These are phyloP conservation scores for Arothron firmamentum DNA, from an alignment of 2,113 vertebrate genomes.

Conservation along the genomic window DNA sequence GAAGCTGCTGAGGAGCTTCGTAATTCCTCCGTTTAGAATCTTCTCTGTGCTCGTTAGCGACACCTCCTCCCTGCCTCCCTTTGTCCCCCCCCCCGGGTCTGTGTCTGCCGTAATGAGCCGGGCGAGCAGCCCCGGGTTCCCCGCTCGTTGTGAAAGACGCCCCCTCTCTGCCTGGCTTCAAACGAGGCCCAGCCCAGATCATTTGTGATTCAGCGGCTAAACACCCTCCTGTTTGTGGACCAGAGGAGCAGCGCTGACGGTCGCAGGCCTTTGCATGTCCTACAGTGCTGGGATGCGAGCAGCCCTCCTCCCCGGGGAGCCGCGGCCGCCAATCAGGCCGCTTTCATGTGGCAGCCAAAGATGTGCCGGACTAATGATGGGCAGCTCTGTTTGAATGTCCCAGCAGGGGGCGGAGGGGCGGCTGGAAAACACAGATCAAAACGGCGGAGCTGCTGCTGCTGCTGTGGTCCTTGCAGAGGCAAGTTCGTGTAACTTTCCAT, in stretches of 20 bases:
- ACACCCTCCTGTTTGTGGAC: constrained; percentile 7
- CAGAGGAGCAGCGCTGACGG: constrained; percentile 6
- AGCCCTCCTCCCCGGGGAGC: constrained; percentile 14
- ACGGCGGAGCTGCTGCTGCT: constrained; percentile 18
- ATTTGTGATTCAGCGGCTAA: constrained; percentile 28
- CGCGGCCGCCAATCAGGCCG: constrained; percentile 9
- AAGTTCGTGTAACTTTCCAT: too few relatives aligned
- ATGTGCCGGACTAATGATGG: constrained; percentile 46
- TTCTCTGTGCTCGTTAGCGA: constrained; percentile 30
- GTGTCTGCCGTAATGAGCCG: constrained; percentile 40
- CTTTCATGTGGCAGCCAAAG: constrained; percentile 55
- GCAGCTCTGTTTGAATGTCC: constrained; percentile 39
- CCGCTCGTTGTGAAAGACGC: constrained; percentile 9
- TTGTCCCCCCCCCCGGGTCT: constrained; percentile 1
- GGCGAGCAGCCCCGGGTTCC: constrained; percentile 2
- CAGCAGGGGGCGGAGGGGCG: constrained; percentile 34
- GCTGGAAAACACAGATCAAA: constrained; percentile 32
- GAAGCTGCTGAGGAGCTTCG: background rate
- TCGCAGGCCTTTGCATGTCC: background rate
- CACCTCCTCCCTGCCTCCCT: constrained; percentile 19
- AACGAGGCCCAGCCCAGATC: constrained; percentile 29
- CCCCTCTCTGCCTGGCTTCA: constrained; percentile 36
- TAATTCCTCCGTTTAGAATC: constrained; percentile 22
- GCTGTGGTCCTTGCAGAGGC: background rate
- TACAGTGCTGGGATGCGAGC: background rate